phyloP scores from a whole-genome alignment of 2,113 vertebrate genomes.

The Vulpes vulpes region DNA sequence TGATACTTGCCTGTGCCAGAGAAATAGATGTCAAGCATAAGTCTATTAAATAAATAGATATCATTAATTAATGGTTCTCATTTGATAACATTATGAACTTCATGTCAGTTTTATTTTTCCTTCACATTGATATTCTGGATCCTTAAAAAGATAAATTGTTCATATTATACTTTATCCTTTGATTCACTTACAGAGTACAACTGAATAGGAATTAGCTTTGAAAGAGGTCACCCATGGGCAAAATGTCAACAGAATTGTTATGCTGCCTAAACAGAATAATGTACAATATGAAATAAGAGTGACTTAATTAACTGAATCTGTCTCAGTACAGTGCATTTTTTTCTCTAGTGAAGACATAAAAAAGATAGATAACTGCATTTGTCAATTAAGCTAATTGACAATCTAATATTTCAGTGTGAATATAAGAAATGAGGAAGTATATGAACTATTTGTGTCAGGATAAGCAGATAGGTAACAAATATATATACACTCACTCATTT shows the following conservation, averaged over 20 bases:
- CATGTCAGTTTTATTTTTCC: slow-evolving; percentile 59
- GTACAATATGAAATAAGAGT: slow-evolving; percentile 32
- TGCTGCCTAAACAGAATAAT: background rate
- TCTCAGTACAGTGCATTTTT: background rate
- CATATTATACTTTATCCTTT: slow-evolving; percentile 13
- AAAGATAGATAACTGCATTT: slow-evolving; percentile 32
- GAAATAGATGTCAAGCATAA: background rate
- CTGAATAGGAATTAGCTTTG: slow-evolving; percentile 25
- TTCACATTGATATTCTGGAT: slow-evolving; percentile 6
- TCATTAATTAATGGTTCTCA: slow-evolving; percentile 4
- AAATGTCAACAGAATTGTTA: slow-evolving; percentile 49
- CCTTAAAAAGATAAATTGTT: slow-evolving; percentile 23
- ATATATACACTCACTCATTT: background rate
- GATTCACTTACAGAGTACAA: slow-evolving; percentile 20
- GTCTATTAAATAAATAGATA: slow-evolving; percentile 55
- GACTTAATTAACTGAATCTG: slow-evolving; percentile 61
- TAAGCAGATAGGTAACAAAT: background rate
- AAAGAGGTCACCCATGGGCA: slow-evolving; percentile 37
- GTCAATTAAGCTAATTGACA: slow-evolving; percentile 46
- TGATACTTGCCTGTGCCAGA: background rate
- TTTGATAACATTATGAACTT: slow-evolving; percentile 56
- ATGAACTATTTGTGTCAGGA: background rate
- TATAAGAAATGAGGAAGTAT: background rate
- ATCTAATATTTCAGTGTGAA: background rate
- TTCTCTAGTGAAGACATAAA: slow-evolving; percentile 50